Percentiles rank a stretch among this genome's conserved stretches.
Conservation (phyloP, 1,140 invertebrate species). For the Latrodectus geometricus region DNA sequence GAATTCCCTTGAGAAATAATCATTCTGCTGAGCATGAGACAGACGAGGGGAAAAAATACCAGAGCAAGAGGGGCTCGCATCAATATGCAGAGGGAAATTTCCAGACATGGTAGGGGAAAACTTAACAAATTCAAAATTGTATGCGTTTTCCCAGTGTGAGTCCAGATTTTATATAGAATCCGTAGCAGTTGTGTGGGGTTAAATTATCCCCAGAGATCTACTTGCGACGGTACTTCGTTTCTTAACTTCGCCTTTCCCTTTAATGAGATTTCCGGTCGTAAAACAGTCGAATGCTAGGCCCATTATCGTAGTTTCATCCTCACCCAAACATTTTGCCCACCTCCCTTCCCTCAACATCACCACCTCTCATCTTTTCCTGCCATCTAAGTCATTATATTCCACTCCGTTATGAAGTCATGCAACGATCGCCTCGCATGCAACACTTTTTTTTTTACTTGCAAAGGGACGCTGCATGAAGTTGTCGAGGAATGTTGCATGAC, state of each 20-base stretch:
- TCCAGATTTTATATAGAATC: not conserved
- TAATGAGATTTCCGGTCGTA: constrained; percentile 59
- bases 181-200: not conserved
- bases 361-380: not conserved
- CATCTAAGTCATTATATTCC: constrained; percentile 3
- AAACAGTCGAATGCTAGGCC: constrained; percentile 24
- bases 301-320: constrained; percentile 37
- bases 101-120: not conserved
- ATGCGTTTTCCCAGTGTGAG: constrained; percentile 5
- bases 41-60: too few relatives aligned
- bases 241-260: not conserved
- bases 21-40: too few relatives aligned
- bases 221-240: not conserved
- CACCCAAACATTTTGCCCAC: not conserved
- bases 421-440: constrained; percentile 15
- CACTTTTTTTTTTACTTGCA: not conserved
- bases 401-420: constrained; percentile 16
- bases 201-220: not conserved
- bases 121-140: not conserved
- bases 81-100: not conserved
- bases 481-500: too few relatives aligned
- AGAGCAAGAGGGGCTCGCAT: too few relatives aligned
- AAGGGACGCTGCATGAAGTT: too few relatives aligned
- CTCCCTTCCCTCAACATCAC: not conserved
- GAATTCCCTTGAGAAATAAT: too few relatives aligned